A percentile compares a stretch with the other conserved stretches of the same genome.
Conservation (phyloP, 2,797 vertebrate genomes). For the Pantherophis vulpinus region DNA sequence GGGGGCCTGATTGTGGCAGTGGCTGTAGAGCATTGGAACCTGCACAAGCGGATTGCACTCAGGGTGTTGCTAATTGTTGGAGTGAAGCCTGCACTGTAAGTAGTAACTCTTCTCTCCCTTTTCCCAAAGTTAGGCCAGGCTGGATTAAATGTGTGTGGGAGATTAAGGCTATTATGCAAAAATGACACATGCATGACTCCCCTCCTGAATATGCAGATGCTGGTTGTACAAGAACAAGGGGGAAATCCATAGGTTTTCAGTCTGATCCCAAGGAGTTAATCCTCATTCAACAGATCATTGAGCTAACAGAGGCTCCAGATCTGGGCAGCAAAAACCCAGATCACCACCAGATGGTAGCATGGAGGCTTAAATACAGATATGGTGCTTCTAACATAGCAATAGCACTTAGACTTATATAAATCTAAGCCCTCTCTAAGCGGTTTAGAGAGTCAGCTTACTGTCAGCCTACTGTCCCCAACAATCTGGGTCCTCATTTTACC, state of each 20-base stretch:
- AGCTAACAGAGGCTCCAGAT: not conserved
- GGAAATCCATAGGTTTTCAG: not conserved
- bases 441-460: too few species aligned
- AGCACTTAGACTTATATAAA: too few species aligned
- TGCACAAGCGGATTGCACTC: conserved; percentile 94
- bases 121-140: not conserved
- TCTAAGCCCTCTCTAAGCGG: too few species aligned
- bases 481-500: too few species aligned
- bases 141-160: not conserved
- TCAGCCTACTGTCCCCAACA: too few species aligned
- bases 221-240: not conserved
- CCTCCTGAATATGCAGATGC: not conserved
- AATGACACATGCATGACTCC: not conserved
- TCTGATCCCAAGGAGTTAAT: not conserved
- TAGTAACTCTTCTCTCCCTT: not conserved
- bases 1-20: conserved; percentile 91
- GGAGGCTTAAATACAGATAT: not conserved
- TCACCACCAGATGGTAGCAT: not conserved
- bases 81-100: conserved; percentile 90
- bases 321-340: not conserved
- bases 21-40: conserved; percentile 92
- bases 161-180: not conserved
- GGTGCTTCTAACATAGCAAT: too few species aligned
- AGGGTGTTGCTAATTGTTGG: conserved; percentile 86
- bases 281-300: not conserved